A percentile compares a stretch with the other conserved stretches of the same genome.
Conservation (phyloP, 2,888 invertebrate species). For the Globia sparganii region DNA sequence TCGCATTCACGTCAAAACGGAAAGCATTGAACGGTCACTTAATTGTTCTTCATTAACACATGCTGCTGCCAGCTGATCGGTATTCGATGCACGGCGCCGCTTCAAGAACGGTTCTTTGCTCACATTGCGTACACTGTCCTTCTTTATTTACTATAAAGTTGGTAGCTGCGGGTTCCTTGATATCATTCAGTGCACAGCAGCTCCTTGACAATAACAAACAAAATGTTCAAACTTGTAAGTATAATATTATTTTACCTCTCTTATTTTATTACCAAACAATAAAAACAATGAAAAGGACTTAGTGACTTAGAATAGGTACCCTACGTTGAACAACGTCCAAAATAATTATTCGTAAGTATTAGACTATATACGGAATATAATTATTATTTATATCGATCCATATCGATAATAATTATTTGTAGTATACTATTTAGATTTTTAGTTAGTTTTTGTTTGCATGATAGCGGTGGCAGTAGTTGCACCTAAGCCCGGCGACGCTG, state of each 20-base stretch:
- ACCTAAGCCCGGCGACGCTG: constrained; percentile 68
- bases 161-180: constrained; percentile 37
- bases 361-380: background rate
- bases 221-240: constrained; percentile 74
- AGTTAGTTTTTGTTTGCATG: constrained; percentile 80
- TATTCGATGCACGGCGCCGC: constrained; percentile 40
- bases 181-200: constrained; percentile 75
- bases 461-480: constrained; percentile 71
- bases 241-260: no score
- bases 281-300: background rate
- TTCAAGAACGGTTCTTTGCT: constrained; percentile 32
- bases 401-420: background rate
- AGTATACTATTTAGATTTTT: background rate
- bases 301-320: background rate
- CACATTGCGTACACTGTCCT: constrained; percentile 71
- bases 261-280: background rate
- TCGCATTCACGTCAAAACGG: constrained; percentile 23
- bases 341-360: background rate
- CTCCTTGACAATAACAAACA: constrained; percentile 65
- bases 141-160: constrained; percentile 76
- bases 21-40: constrained; percentile 22
- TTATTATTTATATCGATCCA: no score
- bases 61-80: constrained; percentile 33
- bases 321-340: background rate
- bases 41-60: constrained; percentile 35